Evolutionary conservation across 2,888 invertebrate genomes (phyloP).

Genomic region (Trileptium ribeirensis): DNA sequence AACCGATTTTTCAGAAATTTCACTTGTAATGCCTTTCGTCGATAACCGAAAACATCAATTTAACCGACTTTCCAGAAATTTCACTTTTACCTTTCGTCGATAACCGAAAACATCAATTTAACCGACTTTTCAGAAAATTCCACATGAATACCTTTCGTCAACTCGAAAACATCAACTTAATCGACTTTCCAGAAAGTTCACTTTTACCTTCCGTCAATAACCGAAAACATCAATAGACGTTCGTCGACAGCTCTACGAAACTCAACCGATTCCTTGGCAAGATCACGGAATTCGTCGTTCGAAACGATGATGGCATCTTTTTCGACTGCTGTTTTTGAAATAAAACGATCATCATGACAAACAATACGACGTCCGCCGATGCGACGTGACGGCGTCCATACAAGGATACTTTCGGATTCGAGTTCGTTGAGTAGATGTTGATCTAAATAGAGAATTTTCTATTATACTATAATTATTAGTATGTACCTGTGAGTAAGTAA

Average conservation of each 20-base stretch:
- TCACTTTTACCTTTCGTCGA: slow-evolving; percentile 67
- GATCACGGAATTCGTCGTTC: slow-evolving; percentile 89
- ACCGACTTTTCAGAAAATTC: slow-evolving; percentile 73
- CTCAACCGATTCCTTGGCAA: slow-evolving; percentile 70
- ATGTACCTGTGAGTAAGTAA: no score
- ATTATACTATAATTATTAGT: no score
- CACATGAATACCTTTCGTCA: slow-evolving; percentile 92
- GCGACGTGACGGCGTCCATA: slow-evolving; percentile 84
- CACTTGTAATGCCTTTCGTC: no score
- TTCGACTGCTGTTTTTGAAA: slow-evolving; percentile 75
- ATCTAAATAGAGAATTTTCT: no score
- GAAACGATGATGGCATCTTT: slow-evolving; percentile 86
- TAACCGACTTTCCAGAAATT: neutral
- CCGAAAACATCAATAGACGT: slow-evolving; percentile 87
- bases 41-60: no score
- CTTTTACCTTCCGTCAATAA: slow-evolving; percentile 72
- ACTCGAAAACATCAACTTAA: neutral
- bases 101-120: slow-evolving; percentile 94
- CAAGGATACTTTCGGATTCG: slow-evolving; percentile 74
- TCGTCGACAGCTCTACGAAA: slow-evolving; percentile 84
- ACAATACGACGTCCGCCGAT: slow-evolving; percentile 64
- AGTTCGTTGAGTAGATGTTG: slow-evolving; percentile 64
- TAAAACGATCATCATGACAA: slow-evolving; percentile 65
- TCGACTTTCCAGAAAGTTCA: neutral
- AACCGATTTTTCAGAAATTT: no score